phyloP scores from a whole-genome alignment of 1,140 invertebrate species.

The Eulimnadia texana region DNA sequence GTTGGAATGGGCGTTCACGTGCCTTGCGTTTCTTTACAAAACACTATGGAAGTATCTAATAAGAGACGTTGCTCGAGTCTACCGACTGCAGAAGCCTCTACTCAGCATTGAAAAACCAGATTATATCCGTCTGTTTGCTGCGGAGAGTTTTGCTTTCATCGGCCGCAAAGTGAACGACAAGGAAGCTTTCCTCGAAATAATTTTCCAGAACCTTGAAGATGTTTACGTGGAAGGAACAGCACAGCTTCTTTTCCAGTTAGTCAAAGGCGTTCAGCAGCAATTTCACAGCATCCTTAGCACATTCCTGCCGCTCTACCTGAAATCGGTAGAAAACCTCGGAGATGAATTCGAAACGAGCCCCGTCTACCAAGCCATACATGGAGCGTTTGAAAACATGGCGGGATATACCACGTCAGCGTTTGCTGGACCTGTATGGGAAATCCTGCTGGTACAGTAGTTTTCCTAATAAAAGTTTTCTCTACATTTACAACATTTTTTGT shows the following conservation, averaged over 20 bases:
- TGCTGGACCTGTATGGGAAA: constrained; percentile 21
- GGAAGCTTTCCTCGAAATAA: constrained; percentile 49
- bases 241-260: constrained; percentile 67
- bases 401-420: constrained; percentile 19
- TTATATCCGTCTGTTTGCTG: constrained; percentile 83
- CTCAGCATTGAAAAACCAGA: constrained; percentile 50
- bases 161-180: constrained; percentile 73
- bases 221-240: constrained; percentile 61
- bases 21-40: constrained; percentile 78
- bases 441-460: constrained; percentile 24
- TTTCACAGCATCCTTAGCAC: constrained; percentile 61
- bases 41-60: constrained; percentile 60
- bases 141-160: constrained; percentile 84
- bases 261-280: constrained; percentile 59
- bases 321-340: constrained; percentile 30
- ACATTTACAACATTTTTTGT: constrained; percentile 4
- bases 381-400: constrained; percentile 5
- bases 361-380: constrained; percentile 4
- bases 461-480: no score
- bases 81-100: constrained; percentile 56
- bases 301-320: constrained; percentile 44
- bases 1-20: constrained; percentile 64
- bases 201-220: constrained; percentile 47
- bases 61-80: constrained; percentile 56
- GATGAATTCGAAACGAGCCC: background rate